Percentiles rank a stretch among this genome's conserved stretches.
Conservation (phyloP, 2,113 vertebrate species). For the Arothron firmamentum region DNA sequence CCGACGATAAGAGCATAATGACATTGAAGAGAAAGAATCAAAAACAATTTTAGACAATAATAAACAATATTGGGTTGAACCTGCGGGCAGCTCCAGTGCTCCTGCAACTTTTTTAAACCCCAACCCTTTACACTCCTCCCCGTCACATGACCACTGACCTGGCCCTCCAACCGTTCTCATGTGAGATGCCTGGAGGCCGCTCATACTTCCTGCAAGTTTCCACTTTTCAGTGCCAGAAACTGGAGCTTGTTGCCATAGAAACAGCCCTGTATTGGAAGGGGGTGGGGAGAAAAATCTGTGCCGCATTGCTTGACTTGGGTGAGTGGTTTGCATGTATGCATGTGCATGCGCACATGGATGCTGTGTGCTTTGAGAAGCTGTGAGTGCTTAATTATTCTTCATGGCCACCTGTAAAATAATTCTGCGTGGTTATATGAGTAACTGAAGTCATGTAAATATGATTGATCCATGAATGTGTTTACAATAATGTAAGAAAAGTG, state of each 20-base stretch:
- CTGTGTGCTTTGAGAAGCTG: constrained; percentile 5
- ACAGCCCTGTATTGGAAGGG: constrained; percentile 67
- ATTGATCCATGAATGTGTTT: constrained; percentile 42
- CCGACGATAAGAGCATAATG: constrained; percentile 1
- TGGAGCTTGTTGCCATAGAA: constrained; percentile 78
- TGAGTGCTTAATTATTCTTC: neutral
- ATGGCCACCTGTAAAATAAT: too few relatives aligned
- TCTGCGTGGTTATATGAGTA: neutral
- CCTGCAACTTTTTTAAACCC: constrained; percentile 17
- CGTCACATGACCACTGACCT: constrained; percentile 8
- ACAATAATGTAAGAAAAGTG: constrained; percentile 47
- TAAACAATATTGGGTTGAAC: constrained; percentile 14
- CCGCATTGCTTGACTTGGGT: constrained; percentile 73
- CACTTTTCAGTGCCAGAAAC: constrained; percentile 75
- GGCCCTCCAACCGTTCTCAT: constrained; percentile 21
- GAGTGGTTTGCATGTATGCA: constrained; percentile 47
- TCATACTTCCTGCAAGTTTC: constrained; percentile 75
- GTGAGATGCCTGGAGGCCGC: constrained; percentile 57
- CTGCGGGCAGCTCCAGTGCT: neutral
- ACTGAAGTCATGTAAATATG: constrained; percentile 4
- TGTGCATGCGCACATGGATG: neutral
- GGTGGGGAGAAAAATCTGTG: constrained; percentile 49
- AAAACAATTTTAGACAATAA: neutral
- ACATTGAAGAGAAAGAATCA: neutral
- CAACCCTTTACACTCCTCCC: constrained; percentile 14